These are phyloP conservation scores for Mastomys natalensis DNA, from an alignment of 2,113 vertebrate species.

Conservation along the genomic window DNA sequence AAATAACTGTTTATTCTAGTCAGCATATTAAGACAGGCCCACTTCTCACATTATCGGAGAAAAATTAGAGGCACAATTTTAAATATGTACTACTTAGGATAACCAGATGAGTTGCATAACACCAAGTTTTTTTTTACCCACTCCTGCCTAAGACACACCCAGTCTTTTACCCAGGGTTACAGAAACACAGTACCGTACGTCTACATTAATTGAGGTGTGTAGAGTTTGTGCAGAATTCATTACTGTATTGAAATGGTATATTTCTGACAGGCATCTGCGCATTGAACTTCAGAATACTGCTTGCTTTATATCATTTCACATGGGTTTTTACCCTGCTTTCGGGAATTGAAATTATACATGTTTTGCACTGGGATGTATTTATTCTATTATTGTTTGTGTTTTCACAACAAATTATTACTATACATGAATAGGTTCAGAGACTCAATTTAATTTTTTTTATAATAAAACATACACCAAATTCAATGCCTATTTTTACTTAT, in stretches of 20 bases:
- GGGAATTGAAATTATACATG: neutral
- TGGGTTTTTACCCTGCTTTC: neutral
- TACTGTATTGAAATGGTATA: neutral
- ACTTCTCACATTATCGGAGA: too few relatives aligned
- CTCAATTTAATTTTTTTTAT: neutral
- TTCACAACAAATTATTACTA: neutral
- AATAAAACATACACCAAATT: too few relatives aligned
- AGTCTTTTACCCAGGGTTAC: neutral
- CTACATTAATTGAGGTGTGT: neutral
- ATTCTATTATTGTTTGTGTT: neutral
- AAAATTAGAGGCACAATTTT: neutral
- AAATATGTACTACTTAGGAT: neutral
- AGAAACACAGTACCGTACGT: too few relatives aligned
- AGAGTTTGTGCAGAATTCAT: too few relatives aligned
- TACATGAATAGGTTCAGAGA: too few relatives aligned
- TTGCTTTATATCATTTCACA: neutral
- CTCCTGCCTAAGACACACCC: neutral
- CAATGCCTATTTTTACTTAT: neutral
- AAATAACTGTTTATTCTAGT: neutral
- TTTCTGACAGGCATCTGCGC: neutral
- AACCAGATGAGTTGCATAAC: neutral
- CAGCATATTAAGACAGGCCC: neutral
- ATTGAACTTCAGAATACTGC: neutral
- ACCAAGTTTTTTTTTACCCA: neutral
- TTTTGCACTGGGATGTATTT: neutral